Base-by-base conservation (phyloP, 1,140 invertebrate species). In the Gonioctena quinquepunctata region DNA sequence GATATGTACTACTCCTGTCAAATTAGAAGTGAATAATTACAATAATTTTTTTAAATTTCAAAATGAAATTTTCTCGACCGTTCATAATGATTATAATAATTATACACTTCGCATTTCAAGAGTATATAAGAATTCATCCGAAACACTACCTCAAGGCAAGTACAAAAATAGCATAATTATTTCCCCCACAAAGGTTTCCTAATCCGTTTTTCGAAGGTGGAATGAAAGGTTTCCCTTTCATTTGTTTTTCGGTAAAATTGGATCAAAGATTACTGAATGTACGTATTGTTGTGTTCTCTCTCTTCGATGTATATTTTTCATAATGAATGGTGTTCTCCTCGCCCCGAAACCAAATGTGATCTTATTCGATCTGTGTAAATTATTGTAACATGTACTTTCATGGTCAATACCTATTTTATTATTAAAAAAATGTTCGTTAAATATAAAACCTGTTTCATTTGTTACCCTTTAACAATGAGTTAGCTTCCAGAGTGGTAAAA, bases 371-470 rank as follows among this genome's bases (percentile, higher is more conserved):
- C 74, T 73, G 66, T 76, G 76, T 77, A 79, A 76, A 76, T 76
- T 75, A 75, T 69, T 79, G 77, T 77, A 75, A 75, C 72, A 63
- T 75, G 77, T 77, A 79, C 74, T 79, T 79, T 72, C 68, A 71
- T 80, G 33, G 79, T 81, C 78, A 76, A 81, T 80, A 75, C 71
- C 76, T 80, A 80, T 81, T 81, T 81, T 80, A 80, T 77, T 80
- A 79, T 80, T 80, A 80, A 81, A 81, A n/a, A 67, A 76, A 74
- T 79, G 75, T 77, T 81, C 74, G 76, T 80, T 80, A 78, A 65
- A 77, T 67, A 70, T 26, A 60, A 21, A 1, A 64, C 52, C 66
- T 56, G 69, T 77, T 76, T 76, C 50, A 72, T 77, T 77, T 69
- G n/a, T n/a, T n/a, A n/a, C n/a, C n/a, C n/a, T n/a, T n/a, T n/a